These are phyloP conservation scores for Peromyscus leucopus DNA, from an alignment of 2,113 vertebrate genomes.

Conservation along the genomic window DNA sequence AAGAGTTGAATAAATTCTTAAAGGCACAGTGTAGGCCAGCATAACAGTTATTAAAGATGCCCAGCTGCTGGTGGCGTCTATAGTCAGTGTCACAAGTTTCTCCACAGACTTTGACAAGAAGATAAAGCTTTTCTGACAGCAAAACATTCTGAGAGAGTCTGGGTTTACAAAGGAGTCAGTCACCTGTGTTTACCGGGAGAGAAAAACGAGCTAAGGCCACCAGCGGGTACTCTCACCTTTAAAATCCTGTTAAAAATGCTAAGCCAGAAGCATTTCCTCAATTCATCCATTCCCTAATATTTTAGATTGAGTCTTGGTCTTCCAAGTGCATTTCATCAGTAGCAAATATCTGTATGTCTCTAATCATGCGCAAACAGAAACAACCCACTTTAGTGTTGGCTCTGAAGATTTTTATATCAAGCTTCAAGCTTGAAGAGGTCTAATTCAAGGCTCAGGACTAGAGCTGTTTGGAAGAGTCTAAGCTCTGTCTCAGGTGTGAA, in stretches of 20 bases:
- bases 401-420: background rate
- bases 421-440: background rate
- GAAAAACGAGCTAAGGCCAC: background rate
- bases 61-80: background rate
- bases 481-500: background rate
- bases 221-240: background rate
- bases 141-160: background rate
- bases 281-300: background rate
- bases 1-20: background rate
- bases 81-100: background rate
- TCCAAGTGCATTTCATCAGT: background rate
- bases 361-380: background rate
- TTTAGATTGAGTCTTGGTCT: background rate
- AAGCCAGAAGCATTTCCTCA: background rate
- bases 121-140: background rate
- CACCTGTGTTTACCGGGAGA: background rate
- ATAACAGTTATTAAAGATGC: background rate
- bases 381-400: background rate
- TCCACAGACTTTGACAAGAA: background rate
- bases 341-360: background rate
- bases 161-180: background rate
- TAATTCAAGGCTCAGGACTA: slow-evolving; percentile 6
- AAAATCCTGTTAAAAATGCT: slow-evolving; percentile 8
- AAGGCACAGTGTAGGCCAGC: background rate
- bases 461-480: background rate